A percentile compares a stretch with the other conserved stretches of the same genome.
These are phyloP conservation scores for Fringilla coelebs DNA, from an alignment of 2,797 vertebrate species.

Conservation along the genomic window DNA sequence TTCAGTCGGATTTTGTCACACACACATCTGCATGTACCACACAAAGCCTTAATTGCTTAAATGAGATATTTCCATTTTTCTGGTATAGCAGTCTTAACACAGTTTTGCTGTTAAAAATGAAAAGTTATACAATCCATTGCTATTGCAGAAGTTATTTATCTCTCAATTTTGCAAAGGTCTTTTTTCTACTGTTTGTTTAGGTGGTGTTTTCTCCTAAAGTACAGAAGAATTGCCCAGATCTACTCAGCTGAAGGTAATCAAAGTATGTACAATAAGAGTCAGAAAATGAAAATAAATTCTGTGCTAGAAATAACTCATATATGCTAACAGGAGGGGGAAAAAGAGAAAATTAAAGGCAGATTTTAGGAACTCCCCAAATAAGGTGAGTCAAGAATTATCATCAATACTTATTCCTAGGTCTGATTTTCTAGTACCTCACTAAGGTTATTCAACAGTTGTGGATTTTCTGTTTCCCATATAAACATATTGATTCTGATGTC, in stretches of 20 bases:
- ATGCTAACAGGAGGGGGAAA: background rate
- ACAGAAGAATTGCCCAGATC: background rate
- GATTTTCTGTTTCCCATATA: background rate
- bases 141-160: background rate
- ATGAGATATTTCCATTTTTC: background rate
- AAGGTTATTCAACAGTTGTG: background rate
- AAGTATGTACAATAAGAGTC: background rate
- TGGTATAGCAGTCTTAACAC: background rate
- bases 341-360: background rate
- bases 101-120: background rate
- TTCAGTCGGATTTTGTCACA: background rate
- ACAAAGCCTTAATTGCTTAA: background rate
- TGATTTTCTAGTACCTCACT: background rate
- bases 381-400: background rate
- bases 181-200: background rate
- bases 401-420: background rate
- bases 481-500: background rate
- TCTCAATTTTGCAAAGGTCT: background rate
- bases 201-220: background rate
- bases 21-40: background rate
- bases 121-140: background rate
- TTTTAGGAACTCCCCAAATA: background rate
- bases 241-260: background rate
- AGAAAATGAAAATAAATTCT: background rate
- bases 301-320: background rate